Conservation (phyloP, 2,797 vertebrate genomes). For the Crenuchus spilurus region DNA sequence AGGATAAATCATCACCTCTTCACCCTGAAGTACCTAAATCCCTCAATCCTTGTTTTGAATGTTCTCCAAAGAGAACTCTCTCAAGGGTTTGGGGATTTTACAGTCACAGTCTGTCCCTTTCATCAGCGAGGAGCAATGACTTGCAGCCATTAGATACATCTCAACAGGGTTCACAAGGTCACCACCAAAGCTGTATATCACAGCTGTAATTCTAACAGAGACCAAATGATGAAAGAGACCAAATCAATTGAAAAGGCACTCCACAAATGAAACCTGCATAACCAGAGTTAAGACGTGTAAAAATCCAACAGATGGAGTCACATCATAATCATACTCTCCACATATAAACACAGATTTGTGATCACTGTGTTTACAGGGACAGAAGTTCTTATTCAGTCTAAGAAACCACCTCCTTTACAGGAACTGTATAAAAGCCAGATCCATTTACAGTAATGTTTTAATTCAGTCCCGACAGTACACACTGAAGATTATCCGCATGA, state of each 20-base stretch:
- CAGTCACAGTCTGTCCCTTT: conserved; percentile 29
- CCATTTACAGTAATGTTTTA: too few species aligned
- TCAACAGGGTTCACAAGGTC: conserved; percentile 14
- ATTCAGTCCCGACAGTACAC: too few species aligned
- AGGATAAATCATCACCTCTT: conserved; percentile 59
- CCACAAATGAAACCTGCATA: conserved; percentile 1
- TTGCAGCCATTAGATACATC: conserved; percentile 39
- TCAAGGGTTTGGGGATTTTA: conserved; percentile 29
- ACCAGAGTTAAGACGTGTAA: too few species aligned
- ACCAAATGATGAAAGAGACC: not conserved
- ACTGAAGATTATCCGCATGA: too few species aligned
- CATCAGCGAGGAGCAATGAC: conserved; percentile 30
- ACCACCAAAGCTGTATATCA: conserved; percentile 33
- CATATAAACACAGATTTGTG: not conserved
- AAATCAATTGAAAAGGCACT: not conserved
- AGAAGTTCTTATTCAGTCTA: too few species aligned
- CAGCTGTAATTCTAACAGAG: conserved; percentile 9
- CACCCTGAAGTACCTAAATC: conserved; percentile 50
- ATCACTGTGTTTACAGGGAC: not conserved
- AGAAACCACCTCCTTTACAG: too few species aligned
- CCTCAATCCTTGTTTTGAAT: conserved; percentile 47
- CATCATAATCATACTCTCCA: not conserved
- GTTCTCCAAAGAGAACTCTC: conserved; percentile 34
- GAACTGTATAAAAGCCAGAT: too few species aligned
- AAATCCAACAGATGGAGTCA: too few species aligned